phyloP scores from a whole-genome alignment of 2,888 invertebrate species.

The Pammene aurita region DNA sequence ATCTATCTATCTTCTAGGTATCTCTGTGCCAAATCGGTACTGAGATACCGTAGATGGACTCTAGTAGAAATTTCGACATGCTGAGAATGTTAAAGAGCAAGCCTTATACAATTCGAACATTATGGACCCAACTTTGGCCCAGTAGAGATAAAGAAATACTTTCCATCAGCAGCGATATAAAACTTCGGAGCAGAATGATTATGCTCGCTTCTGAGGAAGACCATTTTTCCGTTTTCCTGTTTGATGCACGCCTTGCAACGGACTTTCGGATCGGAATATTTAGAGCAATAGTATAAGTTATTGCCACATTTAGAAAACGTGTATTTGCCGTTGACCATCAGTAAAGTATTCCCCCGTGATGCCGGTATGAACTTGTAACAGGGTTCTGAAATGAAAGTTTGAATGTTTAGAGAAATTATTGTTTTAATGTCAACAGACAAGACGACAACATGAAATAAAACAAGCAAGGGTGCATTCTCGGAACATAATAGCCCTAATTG shows the following conservation, averaged over 20 bases:
- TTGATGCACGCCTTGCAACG: constrained; percentile 12
- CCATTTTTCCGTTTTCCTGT: neutral
- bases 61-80: too few relatives aligned
- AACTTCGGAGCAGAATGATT: constrained; percentile 4
- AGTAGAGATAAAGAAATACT: constrained; percentile 2
- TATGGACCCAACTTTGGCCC: too few relatives aligned
- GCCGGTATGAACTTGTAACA: constrained; percentile 4
- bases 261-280: constrained; percentile 8
- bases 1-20: too few relatives aligned
- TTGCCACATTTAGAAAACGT: constrained; percentile 9
- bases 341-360: neutral
- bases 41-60: too few relatives aligned
- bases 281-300: constrained; percentile 10
- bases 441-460: too few relatives aligned
- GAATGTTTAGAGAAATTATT: too few relatives aligned
- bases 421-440: too few relatives aligned
- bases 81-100: too few relatives aligned
- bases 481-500: too few relatives aligned
- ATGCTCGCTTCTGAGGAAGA: neutral
- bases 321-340: constrained; percentile 1
- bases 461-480: too few relatives aligned
- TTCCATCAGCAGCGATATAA: constrained; percentile 3
- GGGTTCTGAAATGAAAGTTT: neutral
- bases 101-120: too few relatives aligned
- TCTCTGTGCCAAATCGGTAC: too few relatives aligned